These are phyloP conservation scores for Bryconaethiops microstoma DNA, from an alignment of 2,797 vertebrate species.

Conservation along the genomic window DNA sequence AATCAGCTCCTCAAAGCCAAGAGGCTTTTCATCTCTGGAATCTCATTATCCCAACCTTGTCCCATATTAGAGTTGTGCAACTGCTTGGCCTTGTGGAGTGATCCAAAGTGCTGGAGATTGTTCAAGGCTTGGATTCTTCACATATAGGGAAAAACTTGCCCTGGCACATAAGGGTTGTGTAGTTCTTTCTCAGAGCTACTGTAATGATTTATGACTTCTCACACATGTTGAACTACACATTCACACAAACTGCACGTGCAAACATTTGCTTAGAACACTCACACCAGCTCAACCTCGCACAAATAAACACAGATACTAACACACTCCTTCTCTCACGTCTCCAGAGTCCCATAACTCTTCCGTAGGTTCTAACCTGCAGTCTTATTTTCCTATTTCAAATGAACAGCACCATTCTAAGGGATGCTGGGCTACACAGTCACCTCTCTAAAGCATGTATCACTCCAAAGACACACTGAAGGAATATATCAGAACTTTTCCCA, in stretches of 20 bases:
- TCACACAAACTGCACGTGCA: conserved; percentile 11
- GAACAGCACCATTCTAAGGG: not conserved
- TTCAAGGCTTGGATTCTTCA: conserved; percentile 52
- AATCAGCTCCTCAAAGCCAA: conserved; percentile 53
- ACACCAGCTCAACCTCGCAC: conserved; percentile 5
- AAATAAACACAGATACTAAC: not conserved
- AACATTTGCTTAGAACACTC: conserved; percentile 19
- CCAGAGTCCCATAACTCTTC: conserved; percentile 3
- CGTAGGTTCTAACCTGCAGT: not conserved
- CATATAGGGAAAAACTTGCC: conserved; percentile 45
- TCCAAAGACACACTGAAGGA: not conserved
- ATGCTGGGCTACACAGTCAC: not conserved
- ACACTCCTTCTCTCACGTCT: not conserved
- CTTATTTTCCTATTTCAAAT: not conserved
- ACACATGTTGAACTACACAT: conserved; percentile 44
- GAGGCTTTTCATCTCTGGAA: conserved; percentile 52
- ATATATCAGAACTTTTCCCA: not conserved
- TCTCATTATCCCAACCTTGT: conserved; percentile 56
- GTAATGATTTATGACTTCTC: conserved; percentile 51
- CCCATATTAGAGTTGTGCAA: conserved; percentile 56
- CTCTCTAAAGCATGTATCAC: not conserved
- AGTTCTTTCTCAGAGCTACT: conserved; percentile 52
- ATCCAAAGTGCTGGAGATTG: conserved; percentile 49
- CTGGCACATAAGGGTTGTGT: conserved; percentile 47
- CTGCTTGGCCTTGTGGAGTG: conserved; percentile 52